A percentile compares a stretch with the other conserved stretches of the same genome.
These are phyloP conservation scores for Drosophila hydei DNA, from an alignment of 1,140 invertebrate genomes.

Conservation along the genomic window DNA sequence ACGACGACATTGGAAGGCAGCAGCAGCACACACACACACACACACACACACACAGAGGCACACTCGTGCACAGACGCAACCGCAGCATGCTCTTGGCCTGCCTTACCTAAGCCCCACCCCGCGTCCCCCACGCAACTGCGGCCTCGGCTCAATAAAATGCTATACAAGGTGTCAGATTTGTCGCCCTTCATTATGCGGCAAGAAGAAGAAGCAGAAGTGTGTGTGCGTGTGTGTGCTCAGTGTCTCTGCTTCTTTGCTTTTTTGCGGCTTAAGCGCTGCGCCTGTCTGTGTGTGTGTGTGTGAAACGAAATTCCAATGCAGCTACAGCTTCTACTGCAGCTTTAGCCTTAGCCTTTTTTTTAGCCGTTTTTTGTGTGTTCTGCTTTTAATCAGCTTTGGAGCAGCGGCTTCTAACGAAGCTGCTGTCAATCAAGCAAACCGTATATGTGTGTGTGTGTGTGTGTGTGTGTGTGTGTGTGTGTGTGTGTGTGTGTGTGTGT, in stretches of 20 bases:
- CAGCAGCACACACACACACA: slow-evolving; percentile 26
- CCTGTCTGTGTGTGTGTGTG: background rate
- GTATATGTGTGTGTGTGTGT: background rate
- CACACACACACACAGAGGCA: slow-evolving; percentile 17
- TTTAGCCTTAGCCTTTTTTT: slow-evolving; percentile 11
- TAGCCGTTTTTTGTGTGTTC: slow-evolving; percentile 8
- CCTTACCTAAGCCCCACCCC: background rate
- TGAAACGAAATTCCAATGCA: slow-evolving; percentile 76
- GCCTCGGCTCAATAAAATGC: slow-evolving; percentile 80
- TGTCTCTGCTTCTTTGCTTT: slow-evolving; percentile 10
- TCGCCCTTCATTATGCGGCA: slow-evolving; percentile 83
- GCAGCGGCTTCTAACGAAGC: slow-evolving; percentile 50
- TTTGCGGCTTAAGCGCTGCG: slow-evolving; percentile 34
- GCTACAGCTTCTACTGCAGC: slow-evolving; percentile 37
- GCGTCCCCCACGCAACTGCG: background rate
- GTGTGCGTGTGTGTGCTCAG: slow-evolving; percentile 20
- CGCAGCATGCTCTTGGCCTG: slow-evolving; percentile 37
- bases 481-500: slow-evolving; percentile 16
- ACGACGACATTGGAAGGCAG: slow-evolving; percentile 53
- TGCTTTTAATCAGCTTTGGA: slow-evolving; percentile 39
- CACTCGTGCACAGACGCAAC: slow-evolving; percentile 11
- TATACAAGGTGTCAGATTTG: slow-evolving; percentile 84
- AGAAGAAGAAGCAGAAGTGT: slow-evolving; percentile 22
- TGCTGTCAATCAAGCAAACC: slow-evolving; percentile 45
- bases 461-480: slow-evolving; percentile 22